Evolutionary conservation across 37 sponge, comb jelly and placozoan species (phyloP).

Genomic region (Crambe crambe): DNA sequence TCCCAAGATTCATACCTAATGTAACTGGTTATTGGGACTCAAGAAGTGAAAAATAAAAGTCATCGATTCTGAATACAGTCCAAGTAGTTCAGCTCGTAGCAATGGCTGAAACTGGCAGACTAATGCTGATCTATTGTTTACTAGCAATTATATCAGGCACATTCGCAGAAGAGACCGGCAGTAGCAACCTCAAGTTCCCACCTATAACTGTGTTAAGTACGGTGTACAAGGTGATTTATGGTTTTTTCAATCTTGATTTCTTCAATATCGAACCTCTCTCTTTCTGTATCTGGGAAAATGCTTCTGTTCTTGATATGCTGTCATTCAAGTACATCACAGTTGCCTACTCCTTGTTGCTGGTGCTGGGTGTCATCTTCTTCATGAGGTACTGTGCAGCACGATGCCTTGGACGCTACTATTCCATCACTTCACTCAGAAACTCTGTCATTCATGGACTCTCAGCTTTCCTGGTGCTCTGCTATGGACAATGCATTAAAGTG

Average conservation of each 20-base stretch:
- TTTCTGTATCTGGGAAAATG: constrained; percentile 49
- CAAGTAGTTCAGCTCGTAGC: too few relatives aligned
- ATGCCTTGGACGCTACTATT: background rate
- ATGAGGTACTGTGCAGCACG: constrained; percentile 9
- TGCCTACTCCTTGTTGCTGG: constrained; percentile 23
- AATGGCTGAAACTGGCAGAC: too few relatives aligned
- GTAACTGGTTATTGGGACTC: too few relatives aligned
- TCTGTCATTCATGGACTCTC: constrained; percentile 38
- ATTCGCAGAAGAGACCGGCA: too few relatives aligned
- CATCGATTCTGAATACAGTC: too few relatives aligned
- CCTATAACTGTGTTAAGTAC: background rate
- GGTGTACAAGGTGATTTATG: constrained; percentile 23
- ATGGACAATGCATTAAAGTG: constrained; percentile 26
- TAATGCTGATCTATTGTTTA: too few relatives aligned
- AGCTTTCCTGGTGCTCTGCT: constrained; percentile 36
- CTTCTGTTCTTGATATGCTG: constrained; percentile 32
- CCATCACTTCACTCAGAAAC: background rate
- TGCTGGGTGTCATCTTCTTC: constrained; percentile 11
- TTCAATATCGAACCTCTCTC: constrained; percentile 33
- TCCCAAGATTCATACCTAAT: too few relatives aligned
- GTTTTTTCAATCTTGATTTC: constrained; percentile 53
- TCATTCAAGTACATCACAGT: constrained; percentile 48
- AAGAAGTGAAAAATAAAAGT: too few relatives aligned
- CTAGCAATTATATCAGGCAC: too few relatives aligned
- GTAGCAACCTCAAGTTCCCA: too few relatives aligned